Percentiles rank a stretch among this genome's conserved stretches.
phyloP scores from a whole-genome alignment of 2,888 invertebrate species.

The Drosophila sordidapex region DNA sequence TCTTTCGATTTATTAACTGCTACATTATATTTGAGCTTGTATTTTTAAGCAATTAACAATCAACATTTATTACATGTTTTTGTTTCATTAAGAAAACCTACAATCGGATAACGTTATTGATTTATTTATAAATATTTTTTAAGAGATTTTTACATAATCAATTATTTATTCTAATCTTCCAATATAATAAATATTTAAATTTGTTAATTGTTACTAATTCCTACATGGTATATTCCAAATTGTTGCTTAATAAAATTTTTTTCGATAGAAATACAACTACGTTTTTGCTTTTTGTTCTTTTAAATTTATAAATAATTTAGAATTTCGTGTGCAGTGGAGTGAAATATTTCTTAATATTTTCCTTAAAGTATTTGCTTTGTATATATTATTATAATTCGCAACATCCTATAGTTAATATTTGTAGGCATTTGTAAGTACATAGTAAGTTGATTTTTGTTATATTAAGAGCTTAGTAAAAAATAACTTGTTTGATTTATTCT shows the following conservation, averaged over 20 bases:
- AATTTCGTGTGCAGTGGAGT: constrained; percentile 66
- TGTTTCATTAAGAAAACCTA: constrained; percentile 51
- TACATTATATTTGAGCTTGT: constrained; percentile 18
- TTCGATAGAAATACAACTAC: constrained; percentile 17
- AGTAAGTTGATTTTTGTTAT: constrained; percentile 8
- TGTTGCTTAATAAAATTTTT: constrained; percentile 10
- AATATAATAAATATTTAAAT: constrained; percentile 39
- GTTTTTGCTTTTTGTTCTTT: constrained; percentile 25
- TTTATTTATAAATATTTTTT: constrained; percentile 36
- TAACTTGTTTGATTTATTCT: constrained; percentile 1
- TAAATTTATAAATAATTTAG: constrained; percentile 69
- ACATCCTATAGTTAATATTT: constrained; percentile 47
- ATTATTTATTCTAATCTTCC: constrained; percentile 28
- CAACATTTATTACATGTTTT: constrained; percentile 42
- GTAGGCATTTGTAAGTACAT: constrained; percentile 9
- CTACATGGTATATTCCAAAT: constrained; percentile 43
- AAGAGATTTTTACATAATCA: constrained; percentile 45
- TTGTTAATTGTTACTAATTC: constrained; percentile 42
- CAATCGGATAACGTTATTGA: constrained; percentile 30
- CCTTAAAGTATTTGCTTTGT: constrained; percentile 40
- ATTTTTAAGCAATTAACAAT: constrained; percentile 56
- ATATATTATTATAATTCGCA: constrained; percentile 26
- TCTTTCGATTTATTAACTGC: constrained; percentile 3
- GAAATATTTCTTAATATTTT: constrained; percentile 38
- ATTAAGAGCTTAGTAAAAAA: constrained; percentile 9